phyloP scores from a whole-genome alignment of 2,113 vertebrate species.

The Microtus montanus region DNA sequence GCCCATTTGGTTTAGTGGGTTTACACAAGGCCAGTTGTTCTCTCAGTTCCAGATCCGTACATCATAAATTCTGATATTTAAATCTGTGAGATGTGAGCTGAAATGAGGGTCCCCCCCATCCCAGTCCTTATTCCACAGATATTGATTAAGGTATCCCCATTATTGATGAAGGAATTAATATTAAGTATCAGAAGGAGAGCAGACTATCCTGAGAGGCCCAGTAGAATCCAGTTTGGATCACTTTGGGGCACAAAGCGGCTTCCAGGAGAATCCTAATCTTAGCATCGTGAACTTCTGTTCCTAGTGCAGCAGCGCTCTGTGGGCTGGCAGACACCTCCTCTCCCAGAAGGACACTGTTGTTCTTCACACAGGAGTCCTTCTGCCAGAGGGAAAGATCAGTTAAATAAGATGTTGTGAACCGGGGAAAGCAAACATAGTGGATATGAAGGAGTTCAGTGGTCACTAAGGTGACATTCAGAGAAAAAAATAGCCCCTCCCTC shows the following conservation, averaged over 20 bases:
- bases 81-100: neutral
- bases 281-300: neutral
- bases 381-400: conserved; percentile 33
- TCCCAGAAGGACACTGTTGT: neutral
- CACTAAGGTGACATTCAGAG: neutral
- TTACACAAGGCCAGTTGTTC: neutral
- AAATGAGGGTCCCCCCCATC: neutral
- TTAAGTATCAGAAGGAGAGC: neutral
- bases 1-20: neutral
- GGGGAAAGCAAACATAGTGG: neutral
- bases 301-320: neutral
- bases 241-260: neutral
- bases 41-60: neutral
- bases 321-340: neutral
- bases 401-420: neutral
- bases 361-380: neutral
- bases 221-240: conserved; percentile 4
- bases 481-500: neutral
- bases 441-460: conserved; percentile 20
- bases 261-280: neutral
- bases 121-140: neutral
- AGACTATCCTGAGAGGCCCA: neutral
- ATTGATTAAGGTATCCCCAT: neutral
- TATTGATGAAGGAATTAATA: neutral
- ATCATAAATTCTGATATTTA: neutral